A percentile compares a stretch with the other conserved stretches of the same genome.
Conservation (phyloP, 30 jellyfish, hydroid and myxozoan genomes). For the Phacellophora camtschatica region DNA sequence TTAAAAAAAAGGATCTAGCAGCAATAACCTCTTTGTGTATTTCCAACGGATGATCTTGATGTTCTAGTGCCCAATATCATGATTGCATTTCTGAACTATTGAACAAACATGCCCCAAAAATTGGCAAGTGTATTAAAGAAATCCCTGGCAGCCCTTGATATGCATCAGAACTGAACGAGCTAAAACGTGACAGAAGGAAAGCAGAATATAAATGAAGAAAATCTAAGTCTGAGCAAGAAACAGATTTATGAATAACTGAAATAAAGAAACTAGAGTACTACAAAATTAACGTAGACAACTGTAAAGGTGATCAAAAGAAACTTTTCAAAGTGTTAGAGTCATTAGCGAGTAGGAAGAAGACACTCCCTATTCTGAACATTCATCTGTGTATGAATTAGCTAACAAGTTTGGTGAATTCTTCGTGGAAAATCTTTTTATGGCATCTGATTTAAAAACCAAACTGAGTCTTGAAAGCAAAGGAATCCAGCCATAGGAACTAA, state of each 20-base stretch:
- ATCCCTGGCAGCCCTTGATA: not conserved
- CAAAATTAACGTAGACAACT: too few relatives aligned
- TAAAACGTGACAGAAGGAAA: too few relatives aligned
- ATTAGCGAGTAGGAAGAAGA: too few relatives aligned
- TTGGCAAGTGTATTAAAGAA: not conserved
- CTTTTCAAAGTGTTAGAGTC: too few relatives aligned
- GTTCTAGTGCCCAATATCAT: not conserved
- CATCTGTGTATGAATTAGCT: not conserved
- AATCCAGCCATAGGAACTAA: too few relatives aligned
- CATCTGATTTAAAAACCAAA: too few relatives aligned
- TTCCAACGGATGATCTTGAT: not conserved
- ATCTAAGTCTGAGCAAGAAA: not conserved
- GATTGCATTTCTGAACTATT: not conserved
- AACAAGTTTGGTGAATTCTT: not conserved
- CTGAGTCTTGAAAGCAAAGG: too few relatives aligned
- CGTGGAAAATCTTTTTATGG: too few relatives aligned
- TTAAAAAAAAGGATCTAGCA: not conserved
- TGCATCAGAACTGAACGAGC: not conserved
- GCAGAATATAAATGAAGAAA: not conserved
- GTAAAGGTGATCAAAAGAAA: too few relatives aligned
- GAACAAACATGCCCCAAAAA: not conserved
- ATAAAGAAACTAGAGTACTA: too few relatives aligned
- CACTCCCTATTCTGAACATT: too few relatives aligned
- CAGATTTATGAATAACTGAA: too few relatives aligned
- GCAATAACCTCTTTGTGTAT: not conserved